Percentiles rank a stretch among this genome's conserved stretches.
phyloP scores from a whole-genome alignment of 2,797 vertebrate species.

The Ciconia nigra region DNA sequence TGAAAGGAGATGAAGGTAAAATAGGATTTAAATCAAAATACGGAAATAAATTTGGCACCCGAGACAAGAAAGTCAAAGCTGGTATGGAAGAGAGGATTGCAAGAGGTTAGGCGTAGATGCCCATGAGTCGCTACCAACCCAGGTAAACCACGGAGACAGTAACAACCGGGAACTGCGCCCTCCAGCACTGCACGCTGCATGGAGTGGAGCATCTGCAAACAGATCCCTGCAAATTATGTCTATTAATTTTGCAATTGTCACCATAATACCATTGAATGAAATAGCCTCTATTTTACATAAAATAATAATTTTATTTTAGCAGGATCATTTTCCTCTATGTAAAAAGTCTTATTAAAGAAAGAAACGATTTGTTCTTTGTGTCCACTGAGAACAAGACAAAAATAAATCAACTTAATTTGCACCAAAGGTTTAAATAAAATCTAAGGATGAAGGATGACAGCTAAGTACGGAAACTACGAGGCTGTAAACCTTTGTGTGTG shows the following conservation, averaged over 20 bases:
- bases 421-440: neutral
- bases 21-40: neutral
- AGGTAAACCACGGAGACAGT: neutral
- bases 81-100: neutral
- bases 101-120: no score
- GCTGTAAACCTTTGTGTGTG: neutral
- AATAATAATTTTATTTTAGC: neutral
- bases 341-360: neutral
- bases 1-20: neutral
- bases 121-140: neutral
- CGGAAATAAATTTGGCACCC: neutral
- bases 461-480: neutral
- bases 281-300: neutral
- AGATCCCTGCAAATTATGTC: neutral
- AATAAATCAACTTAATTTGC: neutral
- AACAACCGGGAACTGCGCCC: neutral
- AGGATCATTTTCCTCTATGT: neutral
- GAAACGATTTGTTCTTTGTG: neutral
- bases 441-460: neutral
- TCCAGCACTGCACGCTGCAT: neutral
- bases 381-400: neutral
- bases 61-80: neutral
- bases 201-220: neutral
- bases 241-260: neutral
- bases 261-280: neutral